These are phyloP conservation scores for Lepilemur ruficaudatus DNA, from an alignment of 2,797 vertebrate species.

Conservation along the genomic window DNA sequence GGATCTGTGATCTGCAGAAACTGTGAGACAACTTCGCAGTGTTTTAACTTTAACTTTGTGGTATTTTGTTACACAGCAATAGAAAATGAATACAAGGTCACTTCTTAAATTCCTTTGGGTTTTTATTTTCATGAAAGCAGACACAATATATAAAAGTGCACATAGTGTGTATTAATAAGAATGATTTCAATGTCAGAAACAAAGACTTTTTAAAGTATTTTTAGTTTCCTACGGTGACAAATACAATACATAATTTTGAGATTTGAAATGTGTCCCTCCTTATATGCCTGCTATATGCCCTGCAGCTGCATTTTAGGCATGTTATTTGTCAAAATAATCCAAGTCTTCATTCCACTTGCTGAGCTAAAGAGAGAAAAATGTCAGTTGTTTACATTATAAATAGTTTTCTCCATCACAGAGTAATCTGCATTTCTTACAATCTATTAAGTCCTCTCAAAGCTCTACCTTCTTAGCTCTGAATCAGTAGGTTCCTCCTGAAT, in stretches of 20 bases:
- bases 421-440: constrained; percentile 50
- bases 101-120: neutral
- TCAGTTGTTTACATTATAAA: constrained; percentile 24
- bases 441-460: constrained; percentile 20
- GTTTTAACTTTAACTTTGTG: neutral
- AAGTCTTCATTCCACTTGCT: constrained; percentile 52
- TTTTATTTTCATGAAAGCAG: constrained; percentile 56
- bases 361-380: constrained; percentile 29
- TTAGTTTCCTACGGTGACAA: constrained; percentile 52
- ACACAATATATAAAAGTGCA: neutral
- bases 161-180: neutral
- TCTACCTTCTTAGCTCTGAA: neutral
- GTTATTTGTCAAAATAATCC: constrained; percentile 54
- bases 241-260: neutral
- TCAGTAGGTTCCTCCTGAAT: constrained; percentile 15
- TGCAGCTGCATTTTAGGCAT: constrained; percentile 42
- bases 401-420: constrained; percentile 12
- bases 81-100: neutral
- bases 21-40: neutral
- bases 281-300: constrained; percentile 50
- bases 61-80: neutral
- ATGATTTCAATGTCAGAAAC: constrained; percentile 28
- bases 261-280: constrained; percentile 58
- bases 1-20: neutral
- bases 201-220: constrained; percentile 47